These are phyloP conservation scores for Drosophila pseudoobscura DNA, from an alignment of 1,140 invertebrate species.

Conservation along the genomic window DNA sequence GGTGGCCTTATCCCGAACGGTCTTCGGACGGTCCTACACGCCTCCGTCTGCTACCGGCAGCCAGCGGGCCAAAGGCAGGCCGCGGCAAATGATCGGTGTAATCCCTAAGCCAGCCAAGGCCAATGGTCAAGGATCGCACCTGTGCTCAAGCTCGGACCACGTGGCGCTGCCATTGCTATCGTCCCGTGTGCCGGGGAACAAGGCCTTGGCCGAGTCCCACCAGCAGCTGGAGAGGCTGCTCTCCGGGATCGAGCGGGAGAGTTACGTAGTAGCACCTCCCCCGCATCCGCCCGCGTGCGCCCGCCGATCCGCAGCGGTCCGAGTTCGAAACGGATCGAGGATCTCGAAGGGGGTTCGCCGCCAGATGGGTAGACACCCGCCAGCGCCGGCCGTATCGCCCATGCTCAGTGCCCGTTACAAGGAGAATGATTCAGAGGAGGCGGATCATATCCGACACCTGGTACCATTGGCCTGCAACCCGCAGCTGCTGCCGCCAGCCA, in stretches of 20 bases:
- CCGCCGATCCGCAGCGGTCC: background rate
- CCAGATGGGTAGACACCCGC: constrained; percentile 32
- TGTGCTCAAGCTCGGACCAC: background rate
- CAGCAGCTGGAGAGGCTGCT: constrained; percentile 57
- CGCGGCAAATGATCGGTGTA: background rate
- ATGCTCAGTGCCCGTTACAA: constrained; percentile 34
- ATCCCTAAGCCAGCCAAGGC: constrained; percentile 15
- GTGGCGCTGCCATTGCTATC: background rate
- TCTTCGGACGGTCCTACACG: background rate
- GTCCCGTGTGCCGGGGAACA: constrained; percentile 4
- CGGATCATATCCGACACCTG: background rate
- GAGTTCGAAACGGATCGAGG: background rate
- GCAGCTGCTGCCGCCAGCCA: constrained; percentile 26
- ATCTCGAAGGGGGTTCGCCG: constrained; percentile 7
- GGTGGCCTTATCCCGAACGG: too few species aligned
- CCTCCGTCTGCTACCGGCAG: background rate
- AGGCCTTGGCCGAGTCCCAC: constrained; percentile 44
- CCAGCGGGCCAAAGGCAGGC: background rate
- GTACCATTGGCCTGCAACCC: constrained; percentile 54
- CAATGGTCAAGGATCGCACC: constrained; percentile 28
- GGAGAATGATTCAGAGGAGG: background rate
- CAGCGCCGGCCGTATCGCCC: constrained; percentile 47
- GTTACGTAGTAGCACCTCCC: constrained; percentile 1
- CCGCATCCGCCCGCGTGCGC: background rate
- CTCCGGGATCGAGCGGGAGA: constrained; percentile 40